Percentiles rank a stretch among this genome's conserved stretches.
Evolutionary conservation across 1,140 invertebrate species (phyloP).

Genomic region (Penaeus vannamei): DNA sequence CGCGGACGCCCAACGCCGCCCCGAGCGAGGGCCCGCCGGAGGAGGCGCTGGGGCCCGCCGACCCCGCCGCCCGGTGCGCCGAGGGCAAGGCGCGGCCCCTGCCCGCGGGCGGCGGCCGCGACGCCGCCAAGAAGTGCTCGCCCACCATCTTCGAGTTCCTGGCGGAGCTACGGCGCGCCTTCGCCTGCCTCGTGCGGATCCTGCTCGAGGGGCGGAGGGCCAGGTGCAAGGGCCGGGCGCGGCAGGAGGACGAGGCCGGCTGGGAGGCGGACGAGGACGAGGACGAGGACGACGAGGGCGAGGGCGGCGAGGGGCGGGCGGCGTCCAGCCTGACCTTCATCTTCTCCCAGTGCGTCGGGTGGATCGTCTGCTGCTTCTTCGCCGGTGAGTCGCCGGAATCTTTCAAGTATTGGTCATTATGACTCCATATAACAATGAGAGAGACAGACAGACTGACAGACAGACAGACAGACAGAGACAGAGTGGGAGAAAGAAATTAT

Average conservation of each 20-base stretch:
- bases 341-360: constrained; percentile 59
- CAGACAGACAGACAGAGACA: no score
- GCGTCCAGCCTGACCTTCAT: constrained; percentile 47
- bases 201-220: neutral
- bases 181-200: neutral
- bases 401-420: no score
- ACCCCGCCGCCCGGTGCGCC: no score
- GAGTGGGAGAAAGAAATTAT: no score
- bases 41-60: neutral
- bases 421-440: no score
- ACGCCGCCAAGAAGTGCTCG: constrained; percentile 35
- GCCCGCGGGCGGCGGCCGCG: neutral
- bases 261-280: constrained; percentile 39
- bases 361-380: constrained; percentile 59
- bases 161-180: neutral
- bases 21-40: no score
- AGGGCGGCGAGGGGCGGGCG: constrained; percentile 38
- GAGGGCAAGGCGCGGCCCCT: no score
- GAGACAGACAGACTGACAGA: no score
- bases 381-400: neutral
- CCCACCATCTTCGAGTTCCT: constrained; percentile 1
- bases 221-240: neutral
- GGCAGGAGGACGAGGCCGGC: constrained; percentile 21
- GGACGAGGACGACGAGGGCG: constrained; percentile 33
- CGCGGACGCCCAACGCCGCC: neutral